A percentile compares a stretch with the other conserved stretches of the same genome.
Conservation (phyloP, 2,797 vertebrate species). For the Cheirogaleus major region DNA sequence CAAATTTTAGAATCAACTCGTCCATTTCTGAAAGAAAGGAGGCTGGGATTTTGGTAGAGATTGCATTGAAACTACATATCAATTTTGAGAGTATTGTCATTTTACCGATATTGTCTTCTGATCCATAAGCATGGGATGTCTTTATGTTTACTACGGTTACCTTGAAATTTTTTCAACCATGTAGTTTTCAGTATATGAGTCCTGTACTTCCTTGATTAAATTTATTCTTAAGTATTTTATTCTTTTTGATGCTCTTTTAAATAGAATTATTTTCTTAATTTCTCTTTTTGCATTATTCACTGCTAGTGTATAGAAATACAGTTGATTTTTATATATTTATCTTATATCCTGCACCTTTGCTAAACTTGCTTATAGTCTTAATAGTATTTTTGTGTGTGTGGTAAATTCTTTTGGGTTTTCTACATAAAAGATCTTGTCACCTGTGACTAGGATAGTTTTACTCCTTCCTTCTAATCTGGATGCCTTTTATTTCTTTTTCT, state of each 20-base stretch:
- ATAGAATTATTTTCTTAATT: not conserved
- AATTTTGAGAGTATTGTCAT: not conserved
- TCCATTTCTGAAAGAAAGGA: not conserved
- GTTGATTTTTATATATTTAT: not conserved
- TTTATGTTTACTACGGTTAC: not conserved
- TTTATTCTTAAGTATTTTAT: not conserved
- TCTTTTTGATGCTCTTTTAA: not conserved
- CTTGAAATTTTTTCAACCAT: not conserved
- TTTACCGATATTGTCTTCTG: not conserved
- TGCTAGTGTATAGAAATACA: not conserved
- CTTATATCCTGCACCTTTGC: not conserved
- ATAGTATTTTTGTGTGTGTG: too few relatives aligned
- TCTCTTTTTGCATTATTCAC: not conserved
- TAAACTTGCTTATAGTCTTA: not conserved
- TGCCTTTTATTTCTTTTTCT: not conserved
- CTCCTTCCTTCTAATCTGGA: not conserved
- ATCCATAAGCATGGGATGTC: not conserved
- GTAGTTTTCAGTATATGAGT: not conserved
- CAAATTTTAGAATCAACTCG: not conserved
- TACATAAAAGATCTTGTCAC: not conserved
- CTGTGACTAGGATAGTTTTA: not conserved
- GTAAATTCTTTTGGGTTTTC: not conserved
- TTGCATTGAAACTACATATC: not conserved
- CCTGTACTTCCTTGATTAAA: not conserved
- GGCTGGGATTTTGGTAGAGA: not conserved